Percentiles rank a stretch among this genome's conserved stretches.
phyloP scores from a whole-genome alignment of 1,140 invertebrate genomes.

The Temnothorax curvispinosus region DNA sequence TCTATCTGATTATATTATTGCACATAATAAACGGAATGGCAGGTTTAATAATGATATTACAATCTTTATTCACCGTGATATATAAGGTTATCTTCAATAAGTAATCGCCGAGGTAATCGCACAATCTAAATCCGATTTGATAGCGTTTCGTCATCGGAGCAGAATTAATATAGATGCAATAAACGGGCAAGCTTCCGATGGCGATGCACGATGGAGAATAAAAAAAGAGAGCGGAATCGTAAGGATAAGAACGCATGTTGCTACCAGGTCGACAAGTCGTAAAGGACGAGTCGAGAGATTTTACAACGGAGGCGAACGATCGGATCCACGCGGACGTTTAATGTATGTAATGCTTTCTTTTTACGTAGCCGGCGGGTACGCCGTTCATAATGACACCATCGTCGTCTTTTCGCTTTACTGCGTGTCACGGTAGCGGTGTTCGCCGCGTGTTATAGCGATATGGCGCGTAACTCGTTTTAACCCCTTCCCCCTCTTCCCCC shows the following conservation, averaged over 20 bases:
- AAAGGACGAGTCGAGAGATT: conserved; percentile 40
- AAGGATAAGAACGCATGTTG: conserved; percentile 37
- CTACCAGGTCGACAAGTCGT: conserved; percentile 44
- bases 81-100: background rate
- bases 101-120: background rate
- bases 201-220: background rate
- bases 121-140: background rate
- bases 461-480: conserved; percentile 18
- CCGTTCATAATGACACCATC: conserved; percentile 30
- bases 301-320: conserved; percentile 44
- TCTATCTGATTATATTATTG: background rate
- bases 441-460: background rate
- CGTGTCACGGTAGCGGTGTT: conserved; percentile 28
- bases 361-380: conserved; percentile 7
- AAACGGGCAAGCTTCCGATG: background rate
- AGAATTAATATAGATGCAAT: conserved; percentile 34
- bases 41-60: background rate
- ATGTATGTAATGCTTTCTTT: conserved; percentile 37
- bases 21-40: background rate
- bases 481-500: background rate
- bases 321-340: conserved; percentile 28
- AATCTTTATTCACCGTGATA: background rate
- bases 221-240: conserved; percentile 32
- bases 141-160: background rate
- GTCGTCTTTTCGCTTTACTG: conserved; percentile 31